Evolutionary conservation across 1,140 invertebrate genomes (phyloP).

Genomic region (Branchinecta lynchi): DNA sequence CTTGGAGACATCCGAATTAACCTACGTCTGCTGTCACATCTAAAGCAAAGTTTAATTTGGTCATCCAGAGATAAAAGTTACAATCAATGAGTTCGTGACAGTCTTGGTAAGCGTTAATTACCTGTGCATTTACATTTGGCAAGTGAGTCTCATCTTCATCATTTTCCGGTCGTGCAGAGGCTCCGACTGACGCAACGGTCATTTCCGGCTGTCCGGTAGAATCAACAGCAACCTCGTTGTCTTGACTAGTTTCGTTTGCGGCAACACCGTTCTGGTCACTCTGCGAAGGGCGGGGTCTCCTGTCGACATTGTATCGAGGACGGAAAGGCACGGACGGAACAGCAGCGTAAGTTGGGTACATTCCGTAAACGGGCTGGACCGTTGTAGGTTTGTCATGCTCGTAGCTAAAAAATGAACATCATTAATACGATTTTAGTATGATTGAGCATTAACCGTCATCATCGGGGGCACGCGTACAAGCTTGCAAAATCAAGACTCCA

Average conservation of each 20-base stretch:
- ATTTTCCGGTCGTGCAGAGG: not conserved
- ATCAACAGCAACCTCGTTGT: not conserved
- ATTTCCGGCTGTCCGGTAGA: not conserved
- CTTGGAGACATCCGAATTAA: too few relatives aligned
- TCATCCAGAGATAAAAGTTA: too few relatives aligned
- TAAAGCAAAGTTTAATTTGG: too few relatives aligned
- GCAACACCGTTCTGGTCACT: not conserved
- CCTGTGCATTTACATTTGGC: not conserved
- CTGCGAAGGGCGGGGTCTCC: not conserved
- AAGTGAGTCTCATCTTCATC: not conserved
- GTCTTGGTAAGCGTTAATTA: not conserved
- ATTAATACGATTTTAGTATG: too few relatives aligned
- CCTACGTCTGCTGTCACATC: too few relatives aligned
- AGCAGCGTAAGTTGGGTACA: not conserved
- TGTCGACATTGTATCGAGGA: not conserved
- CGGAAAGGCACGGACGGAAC: conserved; percentile 1
- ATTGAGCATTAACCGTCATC: too few relatives aligned
- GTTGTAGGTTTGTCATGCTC: not conserved
- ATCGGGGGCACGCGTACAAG: too few relatives aligned
- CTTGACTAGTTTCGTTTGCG: conserved; percentile 3
- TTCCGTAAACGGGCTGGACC: not conserved
- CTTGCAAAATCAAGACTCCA: too few relatives aligned
- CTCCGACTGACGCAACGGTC: not conserved
- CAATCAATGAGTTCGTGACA: too few relatives aligned
- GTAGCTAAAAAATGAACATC: not conserved